Evolutionary conservation across 2,113 vertebrate species (phyloP), one percentile per base, ranked within the genome.

Genomic region (Tachysurus vachellii): DNA sequence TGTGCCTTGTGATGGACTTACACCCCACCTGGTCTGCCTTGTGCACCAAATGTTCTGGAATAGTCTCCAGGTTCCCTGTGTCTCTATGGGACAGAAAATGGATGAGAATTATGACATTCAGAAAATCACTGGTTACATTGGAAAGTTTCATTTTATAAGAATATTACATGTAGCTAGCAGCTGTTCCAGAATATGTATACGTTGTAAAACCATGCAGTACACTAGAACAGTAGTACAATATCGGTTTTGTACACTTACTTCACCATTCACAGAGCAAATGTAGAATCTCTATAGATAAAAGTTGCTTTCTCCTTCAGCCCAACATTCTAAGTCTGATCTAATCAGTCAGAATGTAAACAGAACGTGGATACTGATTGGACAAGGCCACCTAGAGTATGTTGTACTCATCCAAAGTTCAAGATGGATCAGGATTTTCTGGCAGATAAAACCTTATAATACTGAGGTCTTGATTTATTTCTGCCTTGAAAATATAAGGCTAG

Each of bases 401-500:
- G 21, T 19, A 26, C 47, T 76, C 42, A 76, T 76, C 73, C 73
- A 5, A 26, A 7, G 6, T 54, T 79, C 28, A 56, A 54, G 50
- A 54, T 54, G 47, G 23, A 79, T 79, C 44, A 54, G 53, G 6
- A 73, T 56, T 59, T 82, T 28, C 36, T 28, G 1, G 23, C 19
- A 36, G 64, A 75, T 75, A 61, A n/a, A 79, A 79, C 50, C 76
- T 50, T 76, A 7, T 76, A 76, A 76, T 76, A 21, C 44, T 19
- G 31, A 70, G 31, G 68, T 42, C 8, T 31, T 36, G 68, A 21
- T 31, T 57, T 23, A 44, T 81, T 57, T 81, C 56, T 81, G 80
- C 80, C 31, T 61, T 61, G 80, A 44, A 81, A 61, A 81, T 81
- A 81, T 44, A 57, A 81, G 54, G 56, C 26, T 81, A 81, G 56